Conservation (phyloP, 1,140 invertebrate species). For the Thalassaphorura encarpata region DNA sequence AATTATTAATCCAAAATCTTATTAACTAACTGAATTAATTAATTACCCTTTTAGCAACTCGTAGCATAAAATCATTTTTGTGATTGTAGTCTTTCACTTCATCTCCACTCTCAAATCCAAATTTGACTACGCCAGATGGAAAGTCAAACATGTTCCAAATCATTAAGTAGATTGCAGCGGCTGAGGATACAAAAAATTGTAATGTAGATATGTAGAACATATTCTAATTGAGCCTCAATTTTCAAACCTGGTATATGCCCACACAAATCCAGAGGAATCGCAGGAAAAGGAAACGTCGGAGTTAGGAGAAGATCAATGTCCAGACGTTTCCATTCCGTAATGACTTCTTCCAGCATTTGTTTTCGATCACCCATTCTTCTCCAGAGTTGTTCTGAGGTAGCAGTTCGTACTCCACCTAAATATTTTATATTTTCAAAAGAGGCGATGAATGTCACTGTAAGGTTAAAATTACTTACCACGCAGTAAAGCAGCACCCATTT, state of each 20-base stretch:
- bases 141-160: slow-evolving; percentile 36
- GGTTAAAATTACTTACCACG: no score
- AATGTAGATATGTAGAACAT: background rate
- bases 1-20: no score
- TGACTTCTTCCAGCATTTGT: slow-evolving; percentile 16
- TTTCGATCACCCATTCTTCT: slow-evolving; percentile 13
- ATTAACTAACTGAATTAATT: background rate
- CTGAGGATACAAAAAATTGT: background rate
- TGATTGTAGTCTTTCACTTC: slow-evolving; percentile 32
- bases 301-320: slow-evolving; percentile 23
- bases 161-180: slow-evolving; percentile 20
- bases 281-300: slow-evolving; percentile 28
- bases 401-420: slow-evolving; percentile 23
- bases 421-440: no score
- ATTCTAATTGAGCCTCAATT: background rate
- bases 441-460: no score
- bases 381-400: slow-evolving; percentile 12
- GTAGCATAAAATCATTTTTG: slow-evolving; percentile 10
- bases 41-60: no score
- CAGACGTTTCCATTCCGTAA: slow-evolving; percentile 13
- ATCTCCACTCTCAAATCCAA: slow-evolving; percentile 33
- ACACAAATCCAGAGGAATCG: slow-evolving; percentile 18
- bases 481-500: no score
- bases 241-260: slow-evolving; percentile 19
- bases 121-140: slow-evolving; percentile 36